These are phyloP conservation scores for Coluber constrictor DNA, from an alignment of 2,797 vertebrate species.

Conservation along the genomic window DNA sequence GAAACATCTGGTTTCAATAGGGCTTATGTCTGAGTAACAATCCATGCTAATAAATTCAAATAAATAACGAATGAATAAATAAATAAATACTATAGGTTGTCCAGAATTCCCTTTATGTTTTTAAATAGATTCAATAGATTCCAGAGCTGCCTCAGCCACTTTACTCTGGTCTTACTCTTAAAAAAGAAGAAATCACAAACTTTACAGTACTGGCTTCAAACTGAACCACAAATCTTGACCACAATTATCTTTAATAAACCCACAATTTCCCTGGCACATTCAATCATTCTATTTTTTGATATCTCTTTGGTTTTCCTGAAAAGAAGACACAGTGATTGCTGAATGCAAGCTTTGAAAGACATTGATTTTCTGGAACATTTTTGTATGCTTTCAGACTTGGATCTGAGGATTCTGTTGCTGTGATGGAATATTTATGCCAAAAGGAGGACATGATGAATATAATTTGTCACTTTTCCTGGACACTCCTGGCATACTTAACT, in stretches of 20 bases:
- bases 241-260: conserved; percentile 37
- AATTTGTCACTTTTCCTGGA: not conserved
- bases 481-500: not conserved
- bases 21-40: not conserved
- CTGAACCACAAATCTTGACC: not conserved
- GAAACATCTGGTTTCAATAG: not conserved
- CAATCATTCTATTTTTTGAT: conserved; percentile 28
- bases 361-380: not conserved
- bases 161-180: conserved; percentile 40
- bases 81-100: not conserved
- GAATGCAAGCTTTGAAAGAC: not conserved
- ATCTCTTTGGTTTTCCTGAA: not conserved
- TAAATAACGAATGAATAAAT: not conserved
- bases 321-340: not conserved
- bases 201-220: not conserved
- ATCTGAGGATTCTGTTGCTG: not conserved
- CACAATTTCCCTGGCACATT: conserved; percentile 5
- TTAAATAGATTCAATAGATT: conserved; percentile 44
- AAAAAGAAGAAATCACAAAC: not conserved
- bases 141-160: conserved; percentile 34
- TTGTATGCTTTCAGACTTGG: not conserved
- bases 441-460: not conserved
- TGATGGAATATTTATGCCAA: not conserved
- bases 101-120: conserved; percentile 51
- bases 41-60: not conserved